Evolutionary conservation across 2,888 invertebrate genomes (phyloP).

Genomic region (Mesochorus sp.): DNA sequence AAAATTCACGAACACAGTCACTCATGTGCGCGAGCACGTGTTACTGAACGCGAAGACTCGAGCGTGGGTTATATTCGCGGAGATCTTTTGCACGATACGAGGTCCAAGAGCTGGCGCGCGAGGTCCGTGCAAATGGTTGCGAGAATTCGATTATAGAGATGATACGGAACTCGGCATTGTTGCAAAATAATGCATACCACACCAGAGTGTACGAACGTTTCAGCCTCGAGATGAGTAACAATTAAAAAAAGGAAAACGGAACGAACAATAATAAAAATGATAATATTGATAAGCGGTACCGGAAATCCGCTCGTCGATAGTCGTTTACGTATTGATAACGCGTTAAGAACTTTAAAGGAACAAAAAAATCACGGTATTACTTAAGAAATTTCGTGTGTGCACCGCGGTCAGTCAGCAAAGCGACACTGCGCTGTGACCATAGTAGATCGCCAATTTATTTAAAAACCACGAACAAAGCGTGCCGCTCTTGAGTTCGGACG

Average conservation of each 20-base stretch:
- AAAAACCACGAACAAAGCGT: conserved; percentile 69
- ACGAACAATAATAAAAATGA: neutral
- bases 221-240: too few relatives aligned
- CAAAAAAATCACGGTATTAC: neutral
- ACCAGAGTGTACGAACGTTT: too few relatives aligned
- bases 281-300: too few relatives aligned
- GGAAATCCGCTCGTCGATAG: too few relatives aligned
- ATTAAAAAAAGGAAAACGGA: neutral
- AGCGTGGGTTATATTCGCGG: neutral
- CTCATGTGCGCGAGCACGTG: neutral
- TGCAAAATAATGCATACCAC: neutral
- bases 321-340: neutral
- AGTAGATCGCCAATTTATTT: conserved; percentile 72
- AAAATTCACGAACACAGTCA: neutral
- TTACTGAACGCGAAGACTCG: neutral
- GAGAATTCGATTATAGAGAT: conserved; percentile 20
- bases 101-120: too few relatives aligned
- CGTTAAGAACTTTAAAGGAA: neutral
- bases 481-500: conserved; percentile 35
- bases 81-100: too few relatives aligned
- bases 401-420: conserved; percentile 70
- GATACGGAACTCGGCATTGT: neutral
- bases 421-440: conserved; percentile 70
- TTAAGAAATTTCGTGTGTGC: conserved; percentile 49
- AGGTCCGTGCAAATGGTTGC: too few relatives aligned